These are phyloP conservation scores for Embidobia sp. DNA, from an alignment of 2,888 invertebrate species.

Conservation along the genomic window DNA sequence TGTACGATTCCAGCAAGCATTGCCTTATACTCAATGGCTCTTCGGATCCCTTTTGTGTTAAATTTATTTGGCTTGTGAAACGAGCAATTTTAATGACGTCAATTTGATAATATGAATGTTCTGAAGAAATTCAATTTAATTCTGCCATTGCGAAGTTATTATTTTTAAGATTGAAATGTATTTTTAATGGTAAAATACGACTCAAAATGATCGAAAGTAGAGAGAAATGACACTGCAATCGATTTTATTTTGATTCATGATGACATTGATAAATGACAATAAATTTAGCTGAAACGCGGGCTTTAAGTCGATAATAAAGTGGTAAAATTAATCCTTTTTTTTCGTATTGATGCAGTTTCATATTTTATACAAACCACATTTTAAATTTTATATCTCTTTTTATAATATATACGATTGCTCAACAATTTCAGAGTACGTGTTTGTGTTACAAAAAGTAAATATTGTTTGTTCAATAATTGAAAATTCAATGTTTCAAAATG, in stretches of 20 bases:
- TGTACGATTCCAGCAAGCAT: conserved; percentile 4
- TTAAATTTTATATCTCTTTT: too few relatives aligned
- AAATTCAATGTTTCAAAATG: too few relatives aligned
- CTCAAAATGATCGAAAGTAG: neutral
- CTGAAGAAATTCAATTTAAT: conserved; percentile 11
- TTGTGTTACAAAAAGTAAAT: too few relatives aligned
- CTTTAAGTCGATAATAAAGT: neutral
- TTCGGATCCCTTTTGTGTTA: conserved; percentile 21
- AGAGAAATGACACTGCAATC: conserved; percentile 2
- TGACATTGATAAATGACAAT: conserved; percentile 1
- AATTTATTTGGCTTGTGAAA: conserved; percentile 36
- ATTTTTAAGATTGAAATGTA: neutral
- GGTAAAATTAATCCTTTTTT: too few relatives aligned
- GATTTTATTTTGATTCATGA: conserved; percentile 18
- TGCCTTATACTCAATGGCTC: conserved; percentile 2
- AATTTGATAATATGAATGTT: conserved; percentile 22
- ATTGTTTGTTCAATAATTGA: too few relatives aligned
- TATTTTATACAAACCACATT: too few relatives aligned
- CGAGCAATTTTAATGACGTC: conserved; percentile 29
- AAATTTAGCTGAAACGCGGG: neutral
- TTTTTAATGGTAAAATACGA: conserved; percentile 14
- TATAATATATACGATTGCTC: too few relatives aligned
- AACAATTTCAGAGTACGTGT: too few relatives aligned
- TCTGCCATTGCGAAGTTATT: neutral
- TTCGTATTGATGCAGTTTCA: too few relatives aligned